Percentiles rank a stretch among this genome's conserved stretches.
Evolutionary conservation across 2,113 vertebrate genomes (phyloP).

Genomic region (Perccottus glenii): DNA sequence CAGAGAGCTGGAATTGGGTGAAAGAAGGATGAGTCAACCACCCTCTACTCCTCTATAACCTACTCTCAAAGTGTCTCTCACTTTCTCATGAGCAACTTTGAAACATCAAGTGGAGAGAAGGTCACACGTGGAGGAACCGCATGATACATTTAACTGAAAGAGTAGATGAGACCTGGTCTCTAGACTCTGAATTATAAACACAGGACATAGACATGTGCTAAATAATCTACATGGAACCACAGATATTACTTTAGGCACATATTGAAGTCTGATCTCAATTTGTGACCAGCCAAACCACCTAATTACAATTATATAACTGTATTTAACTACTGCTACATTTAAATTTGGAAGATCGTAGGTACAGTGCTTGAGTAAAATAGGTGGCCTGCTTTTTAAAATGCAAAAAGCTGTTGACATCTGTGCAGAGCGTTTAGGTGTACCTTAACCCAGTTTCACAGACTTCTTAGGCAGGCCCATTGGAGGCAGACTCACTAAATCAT

Average conservation of each 20-base stretch:
- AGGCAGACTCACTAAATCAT: constrained; percentile 73
- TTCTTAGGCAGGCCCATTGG: constrained; percentile 50
- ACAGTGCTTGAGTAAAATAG: constrained; percentile 20
- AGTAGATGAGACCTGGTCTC: background rate
- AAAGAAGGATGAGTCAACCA: constrained; percentile 67
- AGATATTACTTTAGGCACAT: background rate
- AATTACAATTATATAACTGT: too few relatives aligned
- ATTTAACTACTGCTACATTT: too few relatives aligned
- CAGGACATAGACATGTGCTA: background rate
- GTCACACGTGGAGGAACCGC: constrained; percentile 6
- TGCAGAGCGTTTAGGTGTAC: constrained; percentile 28
- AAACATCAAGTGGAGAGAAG: constrained; percentile 23
- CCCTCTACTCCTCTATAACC: constrained; percentile 21
- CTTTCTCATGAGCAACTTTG: constrained; percentile 54
- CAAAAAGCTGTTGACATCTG: constrained; percentile 30
- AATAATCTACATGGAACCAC: background rate
- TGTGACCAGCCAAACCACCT: too few relatives aligned
- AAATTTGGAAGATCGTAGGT: too few relatives aligned
- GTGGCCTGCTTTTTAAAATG: constrained; percentile 30
- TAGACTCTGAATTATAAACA: constrained; percentile 12
- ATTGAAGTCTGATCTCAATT: background rate
- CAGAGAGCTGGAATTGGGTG: constrained; percentile 59
- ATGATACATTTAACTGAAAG: constrained; percentile 5
- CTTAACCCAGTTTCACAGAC: constrained; percentile 69
- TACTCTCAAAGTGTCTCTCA: constrained; percentile 42